Base-by-base conservation (phyloP, 2,113 vertebrate species). In the Sphyrna mokarran region DNA sequence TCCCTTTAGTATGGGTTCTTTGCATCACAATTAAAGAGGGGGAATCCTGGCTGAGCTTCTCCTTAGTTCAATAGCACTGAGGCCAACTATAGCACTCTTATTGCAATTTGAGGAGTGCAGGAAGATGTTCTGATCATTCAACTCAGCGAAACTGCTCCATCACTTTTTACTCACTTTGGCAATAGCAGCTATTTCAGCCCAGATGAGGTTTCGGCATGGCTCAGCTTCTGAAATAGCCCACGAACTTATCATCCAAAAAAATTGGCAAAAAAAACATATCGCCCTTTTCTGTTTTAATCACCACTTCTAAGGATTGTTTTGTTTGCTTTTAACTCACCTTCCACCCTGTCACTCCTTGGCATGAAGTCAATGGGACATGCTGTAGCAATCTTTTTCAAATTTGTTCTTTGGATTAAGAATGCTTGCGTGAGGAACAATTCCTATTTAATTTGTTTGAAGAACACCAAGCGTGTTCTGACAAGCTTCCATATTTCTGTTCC, bases 401-500 rank as follows among this genome's bases (percentile, higher is more conserved):
- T 98, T 98, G 97, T 98, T 97, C 68, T 98, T 97, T 96, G 61
- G 3, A 97, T 97, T 97, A 97, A 97, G 97, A 98, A 98, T 96
- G 97, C 97, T 98, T 97, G 97, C 96, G 10, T 97, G 98, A 98
- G 97, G 96, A 98, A 96, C 97, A 95, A 97, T 97, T 98, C 96
- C 97, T 97, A 96, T 97, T 95, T 96, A 96, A 97, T 97, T 96
- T 97, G 97, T 97, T 98, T 97, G 98, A 98, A 98, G 97, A 97
- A 96, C 97, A 90, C 97, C 37, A 96, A 97, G 97, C 98, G 63
- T 98, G 98, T 97, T 97, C 96, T 96, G 96, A 98, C 98, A 98
- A 96, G 98, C 97, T 97, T 96, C 96, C 97, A 96, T 96, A 95
- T 97, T 72, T 95, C 69, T 95, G 94, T 40, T 95, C 68, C n/a